Evolutionary conservation across 1,140 invertebrate genomes (phyloP), one percentile per base, ranked within the genome.

Genomic region (Trichogramma pretiosum): DNA sequence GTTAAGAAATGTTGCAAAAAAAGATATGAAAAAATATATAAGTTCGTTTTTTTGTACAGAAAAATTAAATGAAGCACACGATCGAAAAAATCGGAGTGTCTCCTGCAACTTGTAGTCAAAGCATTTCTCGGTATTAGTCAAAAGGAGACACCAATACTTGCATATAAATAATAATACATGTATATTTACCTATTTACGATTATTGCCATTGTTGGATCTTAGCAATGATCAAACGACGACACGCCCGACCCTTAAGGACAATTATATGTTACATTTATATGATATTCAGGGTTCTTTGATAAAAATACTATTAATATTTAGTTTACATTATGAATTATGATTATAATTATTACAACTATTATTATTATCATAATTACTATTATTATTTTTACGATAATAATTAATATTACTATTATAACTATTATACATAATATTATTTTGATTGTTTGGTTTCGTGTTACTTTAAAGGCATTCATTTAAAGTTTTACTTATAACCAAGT

Each of bases 381-480:
- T 35, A 32, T 26, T 46, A 37, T 34, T 50, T 32, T 39, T 41
- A 44, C 17, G 1, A 37, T 23, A 23, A 49, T 21, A 17, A 48
- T 13, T 17, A 38, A 18, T 48, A 44, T 17, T 23, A 34, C 11
- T 36, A 46, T 30, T 28, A 26, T 21, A 44, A 45, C 23, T 37
- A 46, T 11, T 35, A 42, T 17, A 41, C 33, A 14, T 46, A 39
- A 40, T 48, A 52, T 23, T 40, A 46, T 23, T 42, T 37, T 55
- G 60, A 59, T 61, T 62, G 45, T 64, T 62, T 41, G 41, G 50
- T 61, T 64, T 63, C 59, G 55, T 56, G 48, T 60, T 61, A 61
- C 48, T 63, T 57, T 61, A 63, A 60, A 63, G 38, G 51, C 59
- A 62, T 57, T 62, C 53, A 45, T 60, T 57, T 52, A 56, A 58